Evolutionary conservation across 2,113 vertebrate genomes (phyloP).

Genomic region (Saguinus midas): DNA sequence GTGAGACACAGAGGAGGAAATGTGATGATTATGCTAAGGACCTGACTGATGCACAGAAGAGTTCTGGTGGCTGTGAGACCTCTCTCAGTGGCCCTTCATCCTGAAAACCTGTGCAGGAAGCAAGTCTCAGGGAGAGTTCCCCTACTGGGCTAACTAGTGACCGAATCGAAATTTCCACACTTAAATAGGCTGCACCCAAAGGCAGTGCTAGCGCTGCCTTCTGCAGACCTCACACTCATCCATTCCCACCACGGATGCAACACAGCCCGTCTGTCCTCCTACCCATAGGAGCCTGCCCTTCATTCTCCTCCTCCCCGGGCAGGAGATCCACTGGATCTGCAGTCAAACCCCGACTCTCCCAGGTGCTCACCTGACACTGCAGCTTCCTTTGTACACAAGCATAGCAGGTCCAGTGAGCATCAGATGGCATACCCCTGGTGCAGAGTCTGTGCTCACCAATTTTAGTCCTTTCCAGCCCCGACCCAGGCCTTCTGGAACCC

Average conservation of each 20-base stretch:
- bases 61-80: background rate
- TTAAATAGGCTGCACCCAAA: background rate
- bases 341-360: background rate
- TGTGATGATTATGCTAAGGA: background rate
- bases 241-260: background rate
- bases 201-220: no score
- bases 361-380: background rate
- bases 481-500: background rate
- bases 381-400: background rate
- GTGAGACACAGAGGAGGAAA: background rate
- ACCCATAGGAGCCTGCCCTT: no score
- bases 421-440: no score
- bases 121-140: background rate
- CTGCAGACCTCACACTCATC: background rate
- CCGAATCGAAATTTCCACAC: no score
- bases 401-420: background rate
- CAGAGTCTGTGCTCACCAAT: no score
- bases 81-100: background rate
- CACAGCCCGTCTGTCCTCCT: background rate
- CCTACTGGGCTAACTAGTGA: background rate
- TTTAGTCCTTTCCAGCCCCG: no score
- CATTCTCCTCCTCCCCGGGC: background rate
- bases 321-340: background rate
- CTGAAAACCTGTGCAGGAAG: no score
- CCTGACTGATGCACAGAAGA: background rate